phyloP scores from a whole-genome alignment of 2,113 vertebrate species.

The Uropsilus gracilis region DNA sequence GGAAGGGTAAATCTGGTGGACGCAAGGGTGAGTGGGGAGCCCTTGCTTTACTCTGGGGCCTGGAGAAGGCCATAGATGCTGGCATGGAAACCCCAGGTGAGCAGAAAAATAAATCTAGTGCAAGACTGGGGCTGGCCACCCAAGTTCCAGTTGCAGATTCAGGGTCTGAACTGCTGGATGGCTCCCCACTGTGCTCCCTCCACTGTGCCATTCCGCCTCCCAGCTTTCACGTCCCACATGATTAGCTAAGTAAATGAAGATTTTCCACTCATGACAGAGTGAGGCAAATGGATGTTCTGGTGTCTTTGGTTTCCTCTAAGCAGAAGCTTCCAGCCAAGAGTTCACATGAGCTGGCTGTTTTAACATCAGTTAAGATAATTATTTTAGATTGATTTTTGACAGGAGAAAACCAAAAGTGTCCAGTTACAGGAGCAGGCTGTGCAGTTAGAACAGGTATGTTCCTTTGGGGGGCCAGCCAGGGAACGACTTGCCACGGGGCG shows the following conservation, averaged over 20 bases:
- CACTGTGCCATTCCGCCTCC: not conserved
- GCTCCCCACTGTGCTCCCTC: too few relatives aligned
- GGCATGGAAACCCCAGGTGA: not conserved
- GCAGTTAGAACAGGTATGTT: not conserved
- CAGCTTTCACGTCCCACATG: not conserved
- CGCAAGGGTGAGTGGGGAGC: too few relatives aligned
- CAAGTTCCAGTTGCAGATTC: fast-evolving
- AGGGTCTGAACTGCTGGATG: fast-evolving
- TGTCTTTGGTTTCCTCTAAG: conserved; percentile 42
- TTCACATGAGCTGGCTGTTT: conserved; percentile 23
- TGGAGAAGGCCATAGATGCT: not conserved
- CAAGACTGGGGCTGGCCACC: not conserved
- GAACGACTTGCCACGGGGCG: fast-evolving
- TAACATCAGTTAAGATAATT: conserved; percentile 16
- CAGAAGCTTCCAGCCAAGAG: conserved; percentile 36
- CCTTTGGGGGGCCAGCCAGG: not conserved
- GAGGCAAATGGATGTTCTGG: conserved; percentile 27
- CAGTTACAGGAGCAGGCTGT: not conserved
- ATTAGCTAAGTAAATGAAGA: conserved; percentile 28
- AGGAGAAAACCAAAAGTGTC: not conserved
- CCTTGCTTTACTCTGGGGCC: not conserved
- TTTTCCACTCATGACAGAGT: not conserved
- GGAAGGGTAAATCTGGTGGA: not conserved
- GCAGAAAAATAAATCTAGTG: not conserved
- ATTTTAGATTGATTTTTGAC: conserved; percentile 43